Conservation (phyloP, 2,888 invertebrate genomes). For the Synergus japonicus region DNA sequence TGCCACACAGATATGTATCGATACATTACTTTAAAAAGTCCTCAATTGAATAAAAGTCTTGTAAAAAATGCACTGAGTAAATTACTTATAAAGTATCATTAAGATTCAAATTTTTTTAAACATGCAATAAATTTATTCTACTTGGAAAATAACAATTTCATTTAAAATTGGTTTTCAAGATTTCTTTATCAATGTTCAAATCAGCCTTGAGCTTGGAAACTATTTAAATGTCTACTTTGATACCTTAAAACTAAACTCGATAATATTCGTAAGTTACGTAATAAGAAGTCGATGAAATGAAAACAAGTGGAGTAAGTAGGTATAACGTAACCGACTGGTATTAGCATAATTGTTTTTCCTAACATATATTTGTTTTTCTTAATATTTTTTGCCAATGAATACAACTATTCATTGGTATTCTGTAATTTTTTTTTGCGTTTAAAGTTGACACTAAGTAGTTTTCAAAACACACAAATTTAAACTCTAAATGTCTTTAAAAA, state of each 20-base stretch:
- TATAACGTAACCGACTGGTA: conserved; percentile 12
- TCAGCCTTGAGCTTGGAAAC: not conserved
- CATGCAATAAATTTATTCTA: too few relatives aligned
- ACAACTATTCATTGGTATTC: not conserved
- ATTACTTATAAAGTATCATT: not conserved
- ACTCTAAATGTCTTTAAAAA: not conserved
- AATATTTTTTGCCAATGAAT: not conserved
- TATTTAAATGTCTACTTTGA: not conserved
- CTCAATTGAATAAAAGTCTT: conserved; percentile 9
- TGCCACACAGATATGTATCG: conserved; percentile 61
- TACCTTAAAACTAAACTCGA: conserved; percentile 10
- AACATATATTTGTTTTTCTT: not conserved
- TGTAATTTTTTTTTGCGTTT: not conserved
- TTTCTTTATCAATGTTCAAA: not conserved
- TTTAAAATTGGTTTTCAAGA: not conserved
- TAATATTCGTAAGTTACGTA: conserved; percentile 23
- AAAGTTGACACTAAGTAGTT: not conserved
- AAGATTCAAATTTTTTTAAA: too few relatives aligned
- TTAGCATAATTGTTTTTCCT: conserved; percentile 31
- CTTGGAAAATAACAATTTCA: not conserved
- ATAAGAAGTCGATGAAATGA: conserved; percentile 18
- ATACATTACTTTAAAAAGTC: conserved; percentile 55
- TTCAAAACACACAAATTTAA: not conserved
- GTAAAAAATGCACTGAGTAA: not conserved
- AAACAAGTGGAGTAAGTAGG: conserved; percentile 26